Conservation (phyloP, 2,797 vertebrate genomes). For the Coccyzus lansbergi region DNA sequence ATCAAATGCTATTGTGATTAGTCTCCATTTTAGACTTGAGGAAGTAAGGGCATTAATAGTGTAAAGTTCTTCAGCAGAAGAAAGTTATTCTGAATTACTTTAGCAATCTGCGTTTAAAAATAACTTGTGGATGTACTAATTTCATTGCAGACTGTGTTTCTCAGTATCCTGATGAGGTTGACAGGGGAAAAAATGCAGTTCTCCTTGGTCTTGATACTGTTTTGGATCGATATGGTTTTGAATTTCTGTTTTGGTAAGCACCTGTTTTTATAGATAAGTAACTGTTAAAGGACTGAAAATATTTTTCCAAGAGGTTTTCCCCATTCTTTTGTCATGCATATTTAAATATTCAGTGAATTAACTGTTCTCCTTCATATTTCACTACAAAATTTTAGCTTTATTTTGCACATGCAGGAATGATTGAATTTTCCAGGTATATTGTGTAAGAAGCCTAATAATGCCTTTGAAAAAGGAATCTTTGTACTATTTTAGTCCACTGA, state of each 20-base stretch:
- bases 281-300: not conserved
- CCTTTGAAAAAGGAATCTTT: not conserved
- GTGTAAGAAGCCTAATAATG: not conserved
- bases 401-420: not conserved
- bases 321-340: not conserved
- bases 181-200: slow-evolving; percentile 95
- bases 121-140: not conserved
- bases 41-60: not conserved
- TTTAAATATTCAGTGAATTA: not conserved
- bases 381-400: not conserved
- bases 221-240: slow-evolving; percentile 93
- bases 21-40: not conserved
- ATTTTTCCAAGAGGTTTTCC: not conserved
- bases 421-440: not conserved
- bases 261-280: not conserved
- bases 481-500: not conserved
- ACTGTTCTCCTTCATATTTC: not conserved
- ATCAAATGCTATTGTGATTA: not conserved
- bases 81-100: not conserved
- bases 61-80: not conserved
- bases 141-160: slow-evolving; percentile 87
- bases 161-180: slow-evolving; percentile 90
- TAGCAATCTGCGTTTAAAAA: not conserved
- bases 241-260: slow-evolving; percentile 93
- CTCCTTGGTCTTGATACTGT: slow-evolving; percentile 92